phyloP scores from a whole-genome alignment of 2,797 vertebrate genomes.

The Mionectes olivaceus region DNA sequence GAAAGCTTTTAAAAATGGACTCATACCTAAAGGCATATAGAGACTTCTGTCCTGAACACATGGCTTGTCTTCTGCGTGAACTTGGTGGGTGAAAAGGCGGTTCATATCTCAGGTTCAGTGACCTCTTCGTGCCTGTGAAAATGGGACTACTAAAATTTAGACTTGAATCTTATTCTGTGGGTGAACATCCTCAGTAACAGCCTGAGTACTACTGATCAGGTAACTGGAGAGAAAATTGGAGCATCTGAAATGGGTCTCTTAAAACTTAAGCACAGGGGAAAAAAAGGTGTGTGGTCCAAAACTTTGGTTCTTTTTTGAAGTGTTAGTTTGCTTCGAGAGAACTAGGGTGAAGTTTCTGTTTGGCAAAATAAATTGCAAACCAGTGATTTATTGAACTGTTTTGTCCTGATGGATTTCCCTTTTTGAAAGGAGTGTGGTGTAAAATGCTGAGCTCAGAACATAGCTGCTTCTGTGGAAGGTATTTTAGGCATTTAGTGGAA shows the following conservation, averaged over 20 bases:
- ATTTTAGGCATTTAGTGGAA: neutral
- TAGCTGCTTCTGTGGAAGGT: neutral
- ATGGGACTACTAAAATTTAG: neutral
- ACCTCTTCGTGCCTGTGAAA: neutral
- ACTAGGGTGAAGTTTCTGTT: neutral
- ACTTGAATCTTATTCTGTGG: neutral
- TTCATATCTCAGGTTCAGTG: neutral
- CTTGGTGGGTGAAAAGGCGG: neutral
- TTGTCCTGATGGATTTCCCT: neutral
- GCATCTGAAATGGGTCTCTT: neutral
- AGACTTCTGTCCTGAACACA: neutral
- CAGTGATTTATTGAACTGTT: neutral
- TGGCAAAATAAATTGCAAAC: neutral
- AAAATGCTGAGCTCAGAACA: neutral
- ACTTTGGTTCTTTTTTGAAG: neutral
- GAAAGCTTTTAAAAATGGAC: neutral
- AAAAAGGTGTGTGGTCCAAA: neutral
- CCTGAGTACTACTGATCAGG: neutral
- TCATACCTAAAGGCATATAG: accelerated
- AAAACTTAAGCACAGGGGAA: neutral
- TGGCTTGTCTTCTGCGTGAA: neutral
- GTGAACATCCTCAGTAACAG: neutral
- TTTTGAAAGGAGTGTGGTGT: neutral
- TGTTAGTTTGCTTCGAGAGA: neutral
- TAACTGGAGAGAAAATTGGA: neutral